phyloP scores from a whole-genome alignment of 2,113 vertebrate genomes.

The Calyptommatus sinebrachiatus region DNA sequence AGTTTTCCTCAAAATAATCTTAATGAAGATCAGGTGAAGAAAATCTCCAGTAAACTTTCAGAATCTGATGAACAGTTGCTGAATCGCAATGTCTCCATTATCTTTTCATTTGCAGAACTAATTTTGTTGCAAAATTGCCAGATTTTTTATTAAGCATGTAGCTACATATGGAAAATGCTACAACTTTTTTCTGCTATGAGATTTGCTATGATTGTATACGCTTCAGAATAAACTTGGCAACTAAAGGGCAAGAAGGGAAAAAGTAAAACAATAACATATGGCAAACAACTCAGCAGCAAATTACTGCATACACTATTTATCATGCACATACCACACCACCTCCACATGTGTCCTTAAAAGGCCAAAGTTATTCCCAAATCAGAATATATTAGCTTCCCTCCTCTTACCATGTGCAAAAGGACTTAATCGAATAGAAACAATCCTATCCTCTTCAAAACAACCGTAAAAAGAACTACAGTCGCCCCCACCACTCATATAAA shows the following conservation, averaged over 20 bases:
- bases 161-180: not conserved
- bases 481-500: not conserved
- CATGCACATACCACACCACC: not conserved
- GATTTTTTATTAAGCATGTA: not conserved
- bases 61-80: not conserved
- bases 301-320: not conserved
- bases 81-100: too few relatives aligned
- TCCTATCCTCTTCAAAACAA: not conserved
- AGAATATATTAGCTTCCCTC: not conserved
- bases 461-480: not conserved
- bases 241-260: not conserved
- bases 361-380: not conserved
- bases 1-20: not conserved
- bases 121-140: not conserved
- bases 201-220: not conserved
- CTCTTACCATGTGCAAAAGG: not conserved
- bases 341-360: not conserved
- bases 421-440: not conserved
- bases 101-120: not conserved
- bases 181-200: not conserved
- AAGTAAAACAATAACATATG: not conserved
- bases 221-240: slow-evolving; percentile 1
- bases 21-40: not conserved
- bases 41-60: not conserved
- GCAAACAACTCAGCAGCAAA: not conserved